A percentile compares a stretch with the other conserved stretches of the same genome.
phyloP scores from a whole-genome alignment of 1,140 invertebrate species.

The Grapholita molesta region DNA sequence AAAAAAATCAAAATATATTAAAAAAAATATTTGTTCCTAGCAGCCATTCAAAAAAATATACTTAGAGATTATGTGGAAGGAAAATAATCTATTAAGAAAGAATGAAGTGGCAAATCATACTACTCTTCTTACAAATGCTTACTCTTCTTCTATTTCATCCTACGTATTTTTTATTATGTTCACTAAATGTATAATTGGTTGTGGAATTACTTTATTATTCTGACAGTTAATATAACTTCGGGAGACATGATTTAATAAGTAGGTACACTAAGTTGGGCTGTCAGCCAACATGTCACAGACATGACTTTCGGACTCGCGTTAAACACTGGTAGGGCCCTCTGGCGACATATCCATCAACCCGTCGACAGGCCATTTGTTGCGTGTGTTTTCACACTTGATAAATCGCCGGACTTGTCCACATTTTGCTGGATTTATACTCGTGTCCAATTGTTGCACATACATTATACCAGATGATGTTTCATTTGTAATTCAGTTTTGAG shows the following conservation, averaged over 20 bases:
- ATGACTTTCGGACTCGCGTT: slow-evolving; percentile 27
- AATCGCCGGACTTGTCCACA: slow-evolving; percentile 55
- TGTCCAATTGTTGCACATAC: slow-evolving; percentile 47
- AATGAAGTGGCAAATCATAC: too few species aligned
- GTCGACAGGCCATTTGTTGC: slow-evolving; percentile 72
- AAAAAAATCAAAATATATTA: too few species aligned
- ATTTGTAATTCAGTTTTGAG: neutral
- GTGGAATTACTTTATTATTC: neutral
- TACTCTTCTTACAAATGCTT: too few species aligned
- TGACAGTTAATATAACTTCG: neutral
- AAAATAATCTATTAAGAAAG: too few species aligned
- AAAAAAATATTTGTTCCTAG: too few species aligned
- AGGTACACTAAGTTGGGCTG: neutral
- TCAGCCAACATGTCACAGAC: neutral
- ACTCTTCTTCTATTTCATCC: too few species aligned
- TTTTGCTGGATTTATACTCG: slow-evolving; percentile 60
- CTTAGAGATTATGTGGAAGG: too few species aligned
- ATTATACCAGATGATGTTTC: slow-evolving; percentile 21
- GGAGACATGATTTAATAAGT: neutral
- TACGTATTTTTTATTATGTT: too few species aligned
- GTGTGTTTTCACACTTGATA: slow-evolving; percentile 69
- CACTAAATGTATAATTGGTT: too few species aligned
- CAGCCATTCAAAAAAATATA: too few species aligned
- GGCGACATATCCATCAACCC: slow-evolving; percentile 72
- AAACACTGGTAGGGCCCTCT: slow-evolving; percentile 49